phyloP scores from a whole-genome alignment of 2,888 invertebrate genomes.

The Ectropis crepuscularia region DNA sequence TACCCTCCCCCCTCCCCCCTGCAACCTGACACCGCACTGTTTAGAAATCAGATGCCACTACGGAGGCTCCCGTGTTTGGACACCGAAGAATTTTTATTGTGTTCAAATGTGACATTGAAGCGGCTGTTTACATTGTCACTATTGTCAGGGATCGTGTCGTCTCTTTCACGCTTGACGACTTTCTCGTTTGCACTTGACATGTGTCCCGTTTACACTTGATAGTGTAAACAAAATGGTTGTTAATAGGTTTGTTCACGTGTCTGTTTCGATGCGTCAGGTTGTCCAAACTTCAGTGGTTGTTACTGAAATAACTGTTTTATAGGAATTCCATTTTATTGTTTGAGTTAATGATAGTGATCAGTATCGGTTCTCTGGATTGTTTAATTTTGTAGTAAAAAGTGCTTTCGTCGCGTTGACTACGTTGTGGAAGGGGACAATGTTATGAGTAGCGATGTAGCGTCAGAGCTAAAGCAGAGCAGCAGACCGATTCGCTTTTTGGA shows the following conservation, averaged over 20 bases:
- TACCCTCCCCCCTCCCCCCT: background rate
- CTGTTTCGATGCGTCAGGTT: background rate
- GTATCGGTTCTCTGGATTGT: too few species aligned
- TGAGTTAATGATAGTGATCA: too few species aligned
- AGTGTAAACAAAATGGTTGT: conserved; percentile 7
- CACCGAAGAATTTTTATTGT: conserved; percentile 24
- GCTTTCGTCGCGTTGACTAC: too few species aligned
- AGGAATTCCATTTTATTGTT: too few species aligned
- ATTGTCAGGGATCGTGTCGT: conserved; percentile 10
- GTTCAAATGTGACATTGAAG: conserved; percentile 2
- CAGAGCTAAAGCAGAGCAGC: too few species aligned
- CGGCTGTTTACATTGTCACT: conserved; percentile 19
- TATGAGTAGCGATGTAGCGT: too few species aligned
- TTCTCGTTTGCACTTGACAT: too few species aligned
- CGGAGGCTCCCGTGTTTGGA: conserved; percentile 17
- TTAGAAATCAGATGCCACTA: conserved; percentile 18
- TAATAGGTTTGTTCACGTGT: conserved; percentile 13
- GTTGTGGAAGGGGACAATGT: too few species aligned
- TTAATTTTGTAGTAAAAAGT: too few species aligned
- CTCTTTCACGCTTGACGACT: background rate
- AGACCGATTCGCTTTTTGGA: too few species aligned
- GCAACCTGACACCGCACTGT: conserved; percentile 20
- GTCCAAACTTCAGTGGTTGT: background rate
- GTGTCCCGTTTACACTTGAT: conserved; percentile 4
- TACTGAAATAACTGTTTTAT: too few species aligned